Conservation (phyloP, 2,113 vertebrate species). For the Ammodytes marinus region DNA sequence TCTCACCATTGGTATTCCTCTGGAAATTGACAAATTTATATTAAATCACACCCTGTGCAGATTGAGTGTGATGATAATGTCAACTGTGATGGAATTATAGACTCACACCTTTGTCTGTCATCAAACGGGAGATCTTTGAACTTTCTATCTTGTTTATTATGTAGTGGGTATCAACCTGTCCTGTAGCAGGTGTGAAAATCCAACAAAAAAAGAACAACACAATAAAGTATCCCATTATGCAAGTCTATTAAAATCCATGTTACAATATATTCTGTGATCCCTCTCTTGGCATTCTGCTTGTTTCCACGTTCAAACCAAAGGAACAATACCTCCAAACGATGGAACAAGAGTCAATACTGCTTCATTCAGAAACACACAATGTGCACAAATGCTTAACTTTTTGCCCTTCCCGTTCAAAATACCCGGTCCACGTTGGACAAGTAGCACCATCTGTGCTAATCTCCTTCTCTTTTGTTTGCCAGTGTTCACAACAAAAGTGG, state of each 20-base stretch:
- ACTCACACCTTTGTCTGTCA: slow-evolving; percentile 6
- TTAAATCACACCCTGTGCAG: slow-evolving; percentile 22
- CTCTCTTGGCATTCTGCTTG: not conserved
- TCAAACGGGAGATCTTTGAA: slow-evolving; percentile 16
- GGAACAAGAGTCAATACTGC: not conserved
- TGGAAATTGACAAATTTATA: slow-evolving; percentile 15
- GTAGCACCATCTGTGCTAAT: slow-evolving; percentile 44
- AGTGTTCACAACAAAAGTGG: slow-evolving; percentile 56
- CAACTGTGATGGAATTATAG: slow-evolving; percentile 6
- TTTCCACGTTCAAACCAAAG: not conserved
- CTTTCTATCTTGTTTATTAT: not conserved
- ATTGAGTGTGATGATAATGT: slow-evolving; percentile 27
- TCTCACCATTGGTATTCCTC: not conserved
- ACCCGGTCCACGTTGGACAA: slow-evolving; percentile 13
- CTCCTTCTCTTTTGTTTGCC: slow-evolving; percentile 55
- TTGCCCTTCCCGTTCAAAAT: not conserved
- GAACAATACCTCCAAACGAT: not conserved
- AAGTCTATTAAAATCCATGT: not conserved
- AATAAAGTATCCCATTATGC: not conserved
- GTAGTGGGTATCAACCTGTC: slow-evolving; percentile 8
- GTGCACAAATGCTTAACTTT: not conserved
- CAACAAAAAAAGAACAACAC: not conserved
- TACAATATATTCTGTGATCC: not conserved
- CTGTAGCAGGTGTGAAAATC: slow-evolving; percentile 5
- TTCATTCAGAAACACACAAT: slow-evolving; percentile 4